Percentiles rank a stretch among this genome's conserved stretches.
Conservation (phyloP, 2,113 vertebrate species). For the Tauraco erythrolophus region DNA sequence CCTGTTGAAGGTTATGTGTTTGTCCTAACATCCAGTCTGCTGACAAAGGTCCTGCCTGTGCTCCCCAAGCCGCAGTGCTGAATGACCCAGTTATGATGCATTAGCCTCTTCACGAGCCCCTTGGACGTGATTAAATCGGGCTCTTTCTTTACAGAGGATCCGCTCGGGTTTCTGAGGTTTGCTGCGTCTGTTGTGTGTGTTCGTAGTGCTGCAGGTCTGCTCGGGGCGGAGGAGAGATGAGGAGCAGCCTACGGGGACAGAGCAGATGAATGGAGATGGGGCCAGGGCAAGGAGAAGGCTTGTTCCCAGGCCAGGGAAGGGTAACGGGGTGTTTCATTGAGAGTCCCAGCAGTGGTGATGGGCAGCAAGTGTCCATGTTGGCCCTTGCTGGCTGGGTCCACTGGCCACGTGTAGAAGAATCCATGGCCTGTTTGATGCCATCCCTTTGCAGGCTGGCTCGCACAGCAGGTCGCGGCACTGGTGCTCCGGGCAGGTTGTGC, state of each 20-base stretch:
- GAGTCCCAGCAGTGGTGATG: neutral
- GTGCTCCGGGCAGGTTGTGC: neutral
- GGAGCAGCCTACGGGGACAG: neutral
- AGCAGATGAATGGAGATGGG: neutral
- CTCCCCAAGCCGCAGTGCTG: neutral
- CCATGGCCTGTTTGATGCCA: neutral
- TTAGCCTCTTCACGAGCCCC: neutral
- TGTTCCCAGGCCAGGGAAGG: neutral
- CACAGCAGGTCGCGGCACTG: rapidly evolving
- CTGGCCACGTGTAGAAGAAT: rapidly evolving
- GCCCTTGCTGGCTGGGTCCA: neutral
- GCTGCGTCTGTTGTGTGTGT: neutral
- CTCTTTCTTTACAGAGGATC: neutral
- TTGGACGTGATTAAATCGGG: rapidly evolving
- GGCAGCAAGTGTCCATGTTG: rapidly evolving
- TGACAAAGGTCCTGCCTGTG: neutral
- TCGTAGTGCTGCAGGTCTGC: neutral
- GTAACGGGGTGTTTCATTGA: rapidly evolving
- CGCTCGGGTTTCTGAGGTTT: neutral
- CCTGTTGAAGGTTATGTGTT: neutral
- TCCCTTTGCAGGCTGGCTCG: neutral
- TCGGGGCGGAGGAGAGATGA: rapidly evolving
- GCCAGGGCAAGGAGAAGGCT: rapidly evolving
- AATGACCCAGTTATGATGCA: neutral
- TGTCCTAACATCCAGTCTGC: neutral